phyloP scores from a whole-genome alignment of 2,888 invertebrate genomes.

The Stomorhina lunata region DNA sequence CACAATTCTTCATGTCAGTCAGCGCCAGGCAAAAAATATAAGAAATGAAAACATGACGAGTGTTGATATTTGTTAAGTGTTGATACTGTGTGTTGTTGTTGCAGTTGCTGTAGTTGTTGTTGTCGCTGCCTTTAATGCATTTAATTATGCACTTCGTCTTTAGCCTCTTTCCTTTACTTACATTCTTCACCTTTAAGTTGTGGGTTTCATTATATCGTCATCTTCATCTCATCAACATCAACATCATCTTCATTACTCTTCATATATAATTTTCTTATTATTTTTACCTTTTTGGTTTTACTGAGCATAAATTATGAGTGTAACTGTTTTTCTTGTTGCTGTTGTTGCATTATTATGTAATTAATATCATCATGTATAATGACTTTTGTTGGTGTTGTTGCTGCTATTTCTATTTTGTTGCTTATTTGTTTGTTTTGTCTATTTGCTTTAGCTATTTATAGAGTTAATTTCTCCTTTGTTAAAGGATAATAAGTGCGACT shows the following conservation, averaged over 20 bases:
- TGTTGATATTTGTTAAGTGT: constrained; percentile 58
- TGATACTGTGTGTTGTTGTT: constrained; percentile 39
- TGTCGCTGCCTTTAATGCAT: constrained; percentile 50
- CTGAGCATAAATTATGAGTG: constrained; percentile 58
- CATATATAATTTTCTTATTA: constrained; percentile 10
- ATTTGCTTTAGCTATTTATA: constrained; percentile 42
- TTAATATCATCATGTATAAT: constrained; percentile 63
- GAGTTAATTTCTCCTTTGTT: constrained; percentile 62
- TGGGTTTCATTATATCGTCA: constrained; percentile 3
- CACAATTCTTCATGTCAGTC: background rate
- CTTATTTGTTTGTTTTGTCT: constrained; percentile 23
- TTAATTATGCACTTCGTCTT: constrained; percentile 60
- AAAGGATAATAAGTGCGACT: constrained; percentile 22
- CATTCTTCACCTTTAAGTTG: background rate
- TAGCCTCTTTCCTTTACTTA: background rate
- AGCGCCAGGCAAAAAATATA: background rate
- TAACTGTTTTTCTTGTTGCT: background rate
- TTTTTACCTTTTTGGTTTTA: constrained; percentile 28
- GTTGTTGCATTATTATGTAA: constrained; percentile 50
- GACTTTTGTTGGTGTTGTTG: constrained; percentile 34
- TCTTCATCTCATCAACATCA: background rate
- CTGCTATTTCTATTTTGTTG: constrained; percentile 26
- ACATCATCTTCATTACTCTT: background rate
- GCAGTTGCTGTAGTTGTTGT: constrained; percentile 16
- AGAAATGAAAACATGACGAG: constrained; percentile 37